Conservation (phyloP, 1,140 invertebrate species). For the Fopius arisanus region DNA sequence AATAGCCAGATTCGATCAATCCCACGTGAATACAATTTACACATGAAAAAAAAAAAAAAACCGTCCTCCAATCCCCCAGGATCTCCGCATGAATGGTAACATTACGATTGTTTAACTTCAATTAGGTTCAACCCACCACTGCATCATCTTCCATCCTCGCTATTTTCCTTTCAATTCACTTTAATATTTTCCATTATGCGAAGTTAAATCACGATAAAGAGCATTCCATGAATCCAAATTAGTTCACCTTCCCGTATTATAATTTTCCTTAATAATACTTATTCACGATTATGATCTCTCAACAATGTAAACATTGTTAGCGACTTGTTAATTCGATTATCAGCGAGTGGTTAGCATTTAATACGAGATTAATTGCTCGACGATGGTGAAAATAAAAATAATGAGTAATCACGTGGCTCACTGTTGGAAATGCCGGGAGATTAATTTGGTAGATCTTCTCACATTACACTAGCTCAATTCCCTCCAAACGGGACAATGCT, state of each 20-base stretch:
- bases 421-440: neutral
- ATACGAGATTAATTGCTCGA: neutral
- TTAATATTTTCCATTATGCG: neutral
- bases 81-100: slow-evolving; percentile 4
- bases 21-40: slow-evolving; percentile 18
- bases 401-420: neutral
- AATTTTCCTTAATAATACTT: neutral
- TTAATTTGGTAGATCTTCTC: slow-evolving; percentile 8
- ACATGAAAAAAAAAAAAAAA: no score
- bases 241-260: neutral
- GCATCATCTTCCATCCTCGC: neutral
- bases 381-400: neutral
- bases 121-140: neutral
- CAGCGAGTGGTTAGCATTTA: neutral
- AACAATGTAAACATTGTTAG: neutral
- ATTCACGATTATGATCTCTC: neutral
- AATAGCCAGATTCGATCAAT: slow-evolving; percentile 17
- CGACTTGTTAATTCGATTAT: neutral
- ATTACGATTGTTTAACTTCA: slow-evolving; percentile 3
- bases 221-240: neutral
- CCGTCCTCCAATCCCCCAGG: neutral
- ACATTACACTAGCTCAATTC: slow-evolving; percentile 15
- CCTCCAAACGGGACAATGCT: neutral
- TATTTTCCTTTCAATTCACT: neutral
- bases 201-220: neutral